phyloP scores from a whole-genome alignment of 1,140 invertebrate genomes.

The Helicoverpa zea region DNA sequence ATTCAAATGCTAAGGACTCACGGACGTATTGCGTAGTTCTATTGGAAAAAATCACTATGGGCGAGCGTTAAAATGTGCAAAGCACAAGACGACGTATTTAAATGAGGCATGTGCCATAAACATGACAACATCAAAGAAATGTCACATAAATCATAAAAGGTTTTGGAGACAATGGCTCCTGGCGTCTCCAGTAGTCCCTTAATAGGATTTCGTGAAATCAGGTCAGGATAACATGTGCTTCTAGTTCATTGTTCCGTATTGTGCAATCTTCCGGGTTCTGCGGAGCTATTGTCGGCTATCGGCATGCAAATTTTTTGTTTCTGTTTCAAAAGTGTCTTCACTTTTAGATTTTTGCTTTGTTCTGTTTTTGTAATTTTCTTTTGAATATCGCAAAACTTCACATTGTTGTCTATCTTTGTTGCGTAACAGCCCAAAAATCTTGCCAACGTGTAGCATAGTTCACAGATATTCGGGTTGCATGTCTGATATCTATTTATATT shows the following conservation, averaged over 20 bases:
- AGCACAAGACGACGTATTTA: conserved; percentile 82
- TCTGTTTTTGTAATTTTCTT: conserved; percentile 16
- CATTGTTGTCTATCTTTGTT: background rate
- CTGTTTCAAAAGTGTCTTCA: conserved; percentile 50
- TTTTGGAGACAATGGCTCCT: conserved; percentile 75
- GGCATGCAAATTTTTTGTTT: conserved; percentile 74
- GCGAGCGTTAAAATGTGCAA: conserved; percentile 81
- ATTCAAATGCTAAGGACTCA: conserved; percentile 82
- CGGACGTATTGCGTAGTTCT: conserved; percentile 72
- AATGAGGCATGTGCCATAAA: conserved; percentile 85
- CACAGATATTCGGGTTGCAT: conserved; percentile 34
- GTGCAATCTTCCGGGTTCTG: conserved; percentile 83
- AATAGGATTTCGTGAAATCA: conserved; percentile 79
- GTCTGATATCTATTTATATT: conserved; percentile 44
- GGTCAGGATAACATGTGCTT: conserved; percentile 86
- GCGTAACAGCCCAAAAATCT: conserved; percentile 15
- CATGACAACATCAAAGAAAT: conserved; percentile 81
- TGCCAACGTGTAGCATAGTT: conserved; percentile 16
- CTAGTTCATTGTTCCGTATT: conserved; percentile 71
- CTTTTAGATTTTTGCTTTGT: conserved; percentile 42
- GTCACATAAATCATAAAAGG: conserved; percentile 84
- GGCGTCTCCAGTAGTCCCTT: conserved; percentile 74
- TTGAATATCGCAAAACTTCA: conserved; percentile 38
- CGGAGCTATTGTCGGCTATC: conserved; percentile 58
- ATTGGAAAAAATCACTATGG: conserved; percentile 76